Percentiles rank a stretch among this genome's conserved stretches.
Conservation (phyloP, 2,113 vertebrate species). For the Mobula birostris region DNA sequence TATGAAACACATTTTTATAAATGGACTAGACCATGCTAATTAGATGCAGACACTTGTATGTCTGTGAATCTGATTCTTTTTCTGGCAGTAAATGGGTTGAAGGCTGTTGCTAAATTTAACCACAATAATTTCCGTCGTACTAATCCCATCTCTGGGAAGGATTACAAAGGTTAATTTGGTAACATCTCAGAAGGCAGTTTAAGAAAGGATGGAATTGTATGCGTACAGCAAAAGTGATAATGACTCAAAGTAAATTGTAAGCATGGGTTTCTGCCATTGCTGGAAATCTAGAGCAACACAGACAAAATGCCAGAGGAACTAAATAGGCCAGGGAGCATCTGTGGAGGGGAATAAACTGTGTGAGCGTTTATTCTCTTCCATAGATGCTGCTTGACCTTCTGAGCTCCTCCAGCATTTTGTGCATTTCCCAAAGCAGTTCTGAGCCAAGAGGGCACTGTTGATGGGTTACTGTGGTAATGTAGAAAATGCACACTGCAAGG, state of each 20-base stretch:
- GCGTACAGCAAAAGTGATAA: neutral
- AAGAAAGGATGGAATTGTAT: neutral
- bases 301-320: too few species aligned
- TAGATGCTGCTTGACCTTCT: too few species aligned
- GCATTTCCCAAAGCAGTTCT: neutral
- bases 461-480: neutral
- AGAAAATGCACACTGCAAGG: neutral
- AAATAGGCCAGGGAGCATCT: too few species aligned
- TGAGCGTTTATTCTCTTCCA: too few species aligned
- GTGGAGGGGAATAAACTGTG: too few species aligned
- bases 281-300: too few species aligned
- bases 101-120: slow-evolving; percentile 5
- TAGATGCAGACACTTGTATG: neutral
- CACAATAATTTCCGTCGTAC: neutral
- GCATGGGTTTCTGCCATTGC: too few species aligned
- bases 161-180: slow-evolving; percentile 27
- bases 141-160: neutral
- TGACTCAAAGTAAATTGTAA: neutral
- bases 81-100: neutral
- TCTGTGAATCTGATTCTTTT: neutral
- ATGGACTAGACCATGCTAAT: neutral
- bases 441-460: too few species aligned
- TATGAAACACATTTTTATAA: neutral
- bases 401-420: too few species aligned
- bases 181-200: neutral